Evolutionary conservation across 2,797 vertebrate species (phyloP).

Genomic region (Orientallactaga sibirica): DNA sequence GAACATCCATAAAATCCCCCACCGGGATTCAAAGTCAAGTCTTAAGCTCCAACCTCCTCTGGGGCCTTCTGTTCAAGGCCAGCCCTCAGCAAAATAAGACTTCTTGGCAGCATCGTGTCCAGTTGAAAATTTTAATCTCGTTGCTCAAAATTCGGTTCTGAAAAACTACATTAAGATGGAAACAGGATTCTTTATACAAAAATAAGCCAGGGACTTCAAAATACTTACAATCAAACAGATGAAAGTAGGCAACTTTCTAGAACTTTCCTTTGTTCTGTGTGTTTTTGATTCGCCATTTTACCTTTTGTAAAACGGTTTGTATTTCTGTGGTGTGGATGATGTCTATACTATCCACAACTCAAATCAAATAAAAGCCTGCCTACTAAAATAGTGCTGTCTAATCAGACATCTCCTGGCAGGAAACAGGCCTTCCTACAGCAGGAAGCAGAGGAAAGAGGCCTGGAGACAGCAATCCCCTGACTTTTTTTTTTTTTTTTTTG

Average conservation of each 20-base stretch:
- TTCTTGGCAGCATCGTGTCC: background rate
- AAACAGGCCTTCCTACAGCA: slow-evolving; percentile 94
- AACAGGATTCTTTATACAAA: background rate
- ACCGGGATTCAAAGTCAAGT: background rate
- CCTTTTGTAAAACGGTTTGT: slow-evolving; percentile 80
- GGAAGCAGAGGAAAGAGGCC: slow-evolving; percentile 92
- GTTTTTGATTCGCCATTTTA: slow-evolving; percentile 39
- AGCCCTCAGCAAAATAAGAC: background rate
- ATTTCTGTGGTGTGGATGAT: slow-evolving; percentile 70
- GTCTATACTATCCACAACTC: slow-evolving; percentile 83
- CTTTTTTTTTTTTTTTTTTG: slow-evolving; percentile 80
- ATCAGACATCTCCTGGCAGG: slow-evolving; percentile 91
- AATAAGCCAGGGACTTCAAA: slow-evolving; percentile 23
- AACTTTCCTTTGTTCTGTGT: background rate
- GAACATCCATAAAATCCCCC: background rate
- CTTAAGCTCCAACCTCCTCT: background rate
- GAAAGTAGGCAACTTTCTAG: background rate
- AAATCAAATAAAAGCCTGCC: slow-evolving; percentile 84
- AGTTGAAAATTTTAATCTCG: background rate
- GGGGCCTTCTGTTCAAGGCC: background rate
- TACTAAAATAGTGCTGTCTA: slow-evolving; percentile 90
- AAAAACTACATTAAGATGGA: background rate
- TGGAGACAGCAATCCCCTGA: slow-evolving; percentile 93
- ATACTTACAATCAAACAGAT: background rate
- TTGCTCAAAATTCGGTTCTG: slow-evolving; percentile 17